Evolutionary conservation across 2,113 vertebrate species (phyloP), one percentile per base, ranked within the genome.

Genomic region (Colossoma macropomum): DNA sequence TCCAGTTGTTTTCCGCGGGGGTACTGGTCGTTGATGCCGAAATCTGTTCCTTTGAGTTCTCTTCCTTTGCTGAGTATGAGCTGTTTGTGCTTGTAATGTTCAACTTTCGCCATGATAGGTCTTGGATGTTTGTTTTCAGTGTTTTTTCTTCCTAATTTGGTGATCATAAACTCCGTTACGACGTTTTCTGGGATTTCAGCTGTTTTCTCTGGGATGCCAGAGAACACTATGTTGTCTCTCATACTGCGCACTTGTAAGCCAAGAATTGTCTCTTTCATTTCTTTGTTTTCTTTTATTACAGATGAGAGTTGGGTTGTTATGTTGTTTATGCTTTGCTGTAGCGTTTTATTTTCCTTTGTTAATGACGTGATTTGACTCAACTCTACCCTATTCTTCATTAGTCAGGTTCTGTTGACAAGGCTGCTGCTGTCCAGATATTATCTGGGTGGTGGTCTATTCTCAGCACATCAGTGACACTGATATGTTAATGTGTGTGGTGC

Each of bases 171-270:
- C 1, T 60, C 32, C 23, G 30, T 60, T 2, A 25, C 34, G 4
- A 17, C 23, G 0, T 34, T 60, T 38, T 16, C 21, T 0, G 23
- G 21, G 2, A 59, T 15, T 59, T 75, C 30, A 27, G 7, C 4
- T 60, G 23, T 54, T 7, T 56, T 8, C 11, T 79, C 66, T 13
- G 69, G 60, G 10, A 65, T 79, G 10, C 70, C 60, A n/a, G 70
- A 38, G 21, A 79, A 68, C 21, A 82, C 30, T n/a, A 70, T 48
- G 15, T 77, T 83, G 62, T 79, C 32, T 4, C 71, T 66, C 77
- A 69, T 75, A 16, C 45, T 68, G 23, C 83, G 8, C 34, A 7
- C 34, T 38, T 38, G 34, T 38, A 4, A 38, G 7, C 7, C 7
- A 38, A 38, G 34, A 38, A 34, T 75, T 6, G 48, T 75, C 27